phyloP scores from a whole-genome alignment of 2,888 invertebrate genomes.

The Brenthis daphne region DNA sequence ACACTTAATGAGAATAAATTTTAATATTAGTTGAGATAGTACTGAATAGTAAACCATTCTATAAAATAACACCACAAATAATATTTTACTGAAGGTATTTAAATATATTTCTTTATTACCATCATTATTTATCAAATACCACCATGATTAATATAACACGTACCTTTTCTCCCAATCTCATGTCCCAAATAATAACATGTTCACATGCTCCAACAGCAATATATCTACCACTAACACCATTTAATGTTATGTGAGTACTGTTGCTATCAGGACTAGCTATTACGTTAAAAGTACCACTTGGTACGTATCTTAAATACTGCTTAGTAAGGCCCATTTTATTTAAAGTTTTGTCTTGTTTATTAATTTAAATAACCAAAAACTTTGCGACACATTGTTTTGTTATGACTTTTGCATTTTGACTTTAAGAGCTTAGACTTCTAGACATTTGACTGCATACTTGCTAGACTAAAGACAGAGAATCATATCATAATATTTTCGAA shows the following conservation, averaged over 20 bases:
- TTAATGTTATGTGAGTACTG: constrained; percentile 88
- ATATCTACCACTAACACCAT: constrained; percentile 90
- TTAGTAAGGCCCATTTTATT: constrained; percentile 92
- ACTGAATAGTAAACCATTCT: no score
- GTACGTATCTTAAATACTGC: constrained; percentile 94
- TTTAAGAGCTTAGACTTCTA: not conserved
- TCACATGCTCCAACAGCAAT: constrained; percentile 96
- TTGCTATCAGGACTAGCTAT: constrained; percentile 92
- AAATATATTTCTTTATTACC: no score
- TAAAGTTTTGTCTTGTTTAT: not conserved
- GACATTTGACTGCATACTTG: not conserved
- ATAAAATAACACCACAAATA: no score
- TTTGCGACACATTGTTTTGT: constrained; percentile 39
- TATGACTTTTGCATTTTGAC: constrained; percentile 24
- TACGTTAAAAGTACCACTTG: constrained; percentile 93
- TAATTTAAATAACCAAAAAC: constrained; percentile 20
- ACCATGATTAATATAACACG: constrained; percentile 14
- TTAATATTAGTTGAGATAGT: no score
- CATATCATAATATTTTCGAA: no score
- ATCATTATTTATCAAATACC: no score
- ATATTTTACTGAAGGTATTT: no score
- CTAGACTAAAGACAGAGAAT: no score
- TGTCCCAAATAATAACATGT: constrained; percentile 96
- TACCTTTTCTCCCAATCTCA: constrained; percentile 92
- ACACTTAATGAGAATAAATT: no score